phyloP scores from a whole-genome alignment of 2,888 invertebrate species.

The Tachina fera region DNA sequence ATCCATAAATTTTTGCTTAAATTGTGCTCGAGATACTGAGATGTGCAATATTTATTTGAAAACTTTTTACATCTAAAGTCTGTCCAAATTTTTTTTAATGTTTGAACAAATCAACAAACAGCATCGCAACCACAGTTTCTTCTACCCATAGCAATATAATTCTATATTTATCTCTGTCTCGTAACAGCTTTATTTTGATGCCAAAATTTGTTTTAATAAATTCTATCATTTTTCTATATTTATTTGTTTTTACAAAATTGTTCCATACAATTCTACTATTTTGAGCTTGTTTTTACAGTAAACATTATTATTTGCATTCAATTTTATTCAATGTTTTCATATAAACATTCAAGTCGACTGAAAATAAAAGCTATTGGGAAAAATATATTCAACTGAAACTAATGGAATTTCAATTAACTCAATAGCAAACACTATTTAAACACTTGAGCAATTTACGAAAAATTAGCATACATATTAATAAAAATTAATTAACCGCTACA shows the following conservation, averaged over 20 bases:
- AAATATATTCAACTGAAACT: constrained; percentile 22
- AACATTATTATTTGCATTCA: constrained; percentile 60
- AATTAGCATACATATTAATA: constrained; percentile 52
- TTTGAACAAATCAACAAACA: no score
- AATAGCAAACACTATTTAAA: constrained; percentile 30
- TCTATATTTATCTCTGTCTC: not conserved
- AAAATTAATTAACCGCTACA: constrained; percentile 52
- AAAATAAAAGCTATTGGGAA: not conserved
- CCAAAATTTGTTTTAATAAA: constrained; percentile 36
- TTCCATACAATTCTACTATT: constrained; percentile 44
- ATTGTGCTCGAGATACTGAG: no score
- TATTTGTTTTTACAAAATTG: constrained; percentile 54
- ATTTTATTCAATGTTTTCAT: constrained; percentile 48
- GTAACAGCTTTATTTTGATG: constrained; percentile 5
- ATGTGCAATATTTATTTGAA: no score
- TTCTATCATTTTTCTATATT: constrained; percentile 34
- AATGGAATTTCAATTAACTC: constrained; percentile 50
- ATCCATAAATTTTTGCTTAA: no score
- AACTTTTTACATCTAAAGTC: no score
- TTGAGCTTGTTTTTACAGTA: constrained; percentile 56
- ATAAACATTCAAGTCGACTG: constrained; percentile 5
- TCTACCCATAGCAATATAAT: not conserved
- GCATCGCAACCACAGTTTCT: not conserved
- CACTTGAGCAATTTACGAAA: constrained; percentile 15
- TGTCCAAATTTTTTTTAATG: no score